Percentiles rank a stretch among this genome's conserved stretches.
Evolutionary conservation across 2,888 invertebrate genomes (phyloP).

Genomic region (Drosophila suboccidentalis): DNA sequence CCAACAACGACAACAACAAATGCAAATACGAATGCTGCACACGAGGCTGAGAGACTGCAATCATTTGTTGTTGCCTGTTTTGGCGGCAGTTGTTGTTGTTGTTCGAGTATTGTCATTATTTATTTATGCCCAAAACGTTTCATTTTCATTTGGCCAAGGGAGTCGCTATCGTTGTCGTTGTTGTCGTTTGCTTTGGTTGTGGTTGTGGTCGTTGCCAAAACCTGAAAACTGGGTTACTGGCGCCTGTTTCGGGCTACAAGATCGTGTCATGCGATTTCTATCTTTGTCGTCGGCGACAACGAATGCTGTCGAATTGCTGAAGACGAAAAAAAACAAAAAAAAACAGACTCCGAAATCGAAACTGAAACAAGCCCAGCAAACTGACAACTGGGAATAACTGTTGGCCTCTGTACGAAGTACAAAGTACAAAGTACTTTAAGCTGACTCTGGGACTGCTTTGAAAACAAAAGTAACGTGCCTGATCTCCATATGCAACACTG

Average conservation of each 20-base stretch:
- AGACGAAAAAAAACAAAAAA: constrained; percentile 68
- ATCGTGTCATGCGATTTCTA: constrained; percentile 82
- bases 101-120: constrained; percentile 75
- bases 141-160: constrained; percentile 80
- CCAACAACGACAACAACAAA: constrained; percentile 48
- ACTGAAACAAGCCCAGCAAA: constrained; percentile 49
- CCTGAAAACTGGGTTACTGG: constrained; percentile 81
- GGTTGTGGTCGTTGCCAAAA: constrained; percentile 49
- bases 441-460: constrained; percentile 49
- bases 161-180: constrained; percentile 49
- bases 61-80: constrained; percentile 80
- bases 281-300: constrained; percentile 80
- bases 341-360: constrained; percentile 29
- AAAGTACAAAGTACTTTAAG: constrained; percentile 20
- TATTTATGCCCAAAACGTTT: constrained; percentile 82
- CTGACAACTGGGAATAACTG: constrained; percentile 56
- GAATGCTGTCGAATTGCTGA: constrained; percentile 74
- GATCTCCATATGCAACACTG: constrained; percentile 42
- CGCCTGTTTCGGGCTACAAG: constrained; percentile 82
- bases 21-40: constrained; percentile 55
- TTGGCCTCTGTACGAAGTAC: constrained; percentile 20
- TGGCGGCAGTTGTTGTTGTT: constrained; percentile 48
- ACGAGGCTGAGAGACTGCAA: constrained; percentile 34
- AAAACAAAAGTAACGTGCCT: constrained; percentile 80
- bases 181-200: constrained; percentile 8